Conservation (phyloP, 2,113 vertebrate species). For the Heterochromis multidens region DNA sequence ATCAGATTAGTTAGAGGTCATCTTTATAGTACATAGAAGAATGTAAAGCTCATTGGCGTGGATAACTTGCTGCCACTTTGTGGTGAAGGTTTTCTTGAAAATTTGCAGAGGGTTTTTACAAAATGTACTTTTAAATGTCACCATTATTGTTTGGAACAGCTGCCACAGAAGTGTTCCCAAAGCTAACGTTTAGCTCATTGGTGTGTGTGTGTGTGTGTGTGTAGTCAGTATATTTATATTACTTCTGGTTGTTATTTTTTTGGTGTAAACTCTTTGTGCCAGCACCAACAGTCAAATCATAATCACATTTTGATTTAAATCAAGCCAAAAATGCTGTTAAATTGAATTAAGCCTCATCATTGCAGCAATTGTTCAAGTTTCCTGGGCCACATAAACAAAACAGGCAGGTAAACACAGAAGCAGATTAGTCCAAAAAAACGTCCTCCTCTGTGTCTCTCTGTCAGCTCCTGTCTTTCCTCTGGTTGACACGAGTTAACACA, state of each 20-base stretch:
- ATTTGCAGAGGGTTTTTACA: not conserved
- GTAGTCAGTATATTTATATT: too few species aligned
- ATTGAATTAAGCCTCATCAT: not conserved
- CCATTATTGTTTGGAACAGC: not conserved
- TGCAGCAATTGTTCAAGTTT: not conserved
- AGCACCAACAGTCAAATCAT: rapidly evolving
- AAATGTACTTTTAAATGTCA: not conserved
- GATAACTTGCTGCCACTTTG: too few species aligned
- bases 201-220: not conserved
- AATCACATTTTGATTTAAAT: not conserved
- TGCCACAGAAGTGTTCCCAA: not conserved
- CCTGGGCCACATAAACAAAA: not conserved
- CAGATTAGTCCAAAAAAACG: not conserved
- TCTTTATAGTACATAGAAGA: rapidly evolving
- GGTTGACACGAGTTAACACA: conserved; percentile 3
- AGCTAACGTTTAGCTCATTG: not conserved
- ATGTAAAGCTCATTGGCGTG: not conserved
- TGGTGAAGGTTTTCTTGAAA: too few species aligned
- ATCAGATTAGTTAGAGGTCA: not conserved
- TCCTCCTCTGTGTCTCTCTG: not conserved
- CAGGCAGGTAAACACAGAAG: not conserved
- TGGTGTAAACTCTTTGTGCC: not conserved
- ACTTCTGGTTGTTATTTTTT: not conserved
- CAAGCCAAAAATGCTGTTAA: not conserved
- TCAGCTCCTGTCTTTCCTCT: conserved; percentile 4